Percentiles rank a stretch among this genome's conserved stretches.
These are phyloP conservation scores for Bombus breviceps DNA, from an alignment of 1,140 invertebrate genomes.

Conservation along the genomic window DNA sequence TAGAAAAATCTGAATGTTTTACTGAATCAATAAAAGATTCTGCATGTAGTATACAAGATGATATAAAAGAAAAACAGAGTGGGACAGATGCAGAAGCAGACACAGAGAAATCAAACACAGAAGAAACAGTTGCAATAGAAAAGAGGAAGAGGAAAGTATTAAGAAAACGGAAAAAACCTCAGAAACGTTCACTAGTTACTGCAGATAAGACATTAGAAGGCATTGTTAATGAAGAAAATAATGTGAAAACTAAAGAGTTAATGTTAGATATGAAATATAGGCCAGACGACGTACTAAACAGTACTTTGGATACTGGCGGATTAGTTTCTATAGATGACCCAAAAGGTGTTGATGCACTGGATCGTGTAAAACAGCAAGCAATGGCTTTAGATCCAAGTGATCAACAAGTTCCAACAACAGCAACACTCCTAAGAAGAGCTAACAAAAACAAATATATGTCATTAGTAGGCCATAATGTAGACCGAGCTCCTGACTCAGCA, in stretches of 20 bases:
- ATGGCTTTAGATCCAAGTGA: conserved; percentile 73
- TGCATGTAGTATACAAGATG: conserved; percentile 56
- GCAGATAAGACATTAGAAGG: conserved; percentile 66
- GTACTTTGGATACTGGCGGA: conserved; percentile 58
- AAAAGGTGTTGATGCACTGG: conserved; percentile 71
- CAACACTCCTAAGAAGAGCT: conserved; percentile 62
- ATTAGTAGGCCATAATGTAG: conserved; percentile 68
- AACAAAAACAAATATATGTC: conserved; percentile 75
- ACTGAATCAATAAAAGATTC: conserved; percentile 62
- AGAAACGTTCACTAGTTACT: conserved; percentile 69
- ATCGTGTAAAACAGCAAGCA: conserved; percentile 77
- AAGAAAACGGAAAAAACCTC: conserved; percentile 78
- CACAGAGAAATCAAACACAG: conserved; percentile 81
- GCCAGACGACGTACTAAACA: conserved; percentile 56
- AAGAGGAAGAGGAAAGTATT: conserved; percentile 80
- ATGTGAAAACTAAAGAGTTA: conserved; percentile 68
- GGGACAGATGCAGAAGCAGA: conserved; percentile 81
- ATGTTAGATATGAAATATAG: conserved; percentile 52
- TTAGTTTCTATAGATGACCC: conserved; percentile 58
- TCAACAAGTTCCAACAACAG: conserved; percentile 74
- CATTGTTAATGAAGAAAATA: conserved; percentile 64
- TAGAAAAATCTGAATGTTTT: conserved; percentile 60
- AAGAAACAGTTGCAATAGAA: conserved; percentile 77
- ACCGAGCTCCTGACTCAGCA: conserved; percentile 73
- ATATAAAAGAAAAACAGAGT: conserved; percentile 71